phyloP scores from a whole-genome alignment of 2,113 vertebrate genomes.

The Agelaius phoeniceus region DNA sequence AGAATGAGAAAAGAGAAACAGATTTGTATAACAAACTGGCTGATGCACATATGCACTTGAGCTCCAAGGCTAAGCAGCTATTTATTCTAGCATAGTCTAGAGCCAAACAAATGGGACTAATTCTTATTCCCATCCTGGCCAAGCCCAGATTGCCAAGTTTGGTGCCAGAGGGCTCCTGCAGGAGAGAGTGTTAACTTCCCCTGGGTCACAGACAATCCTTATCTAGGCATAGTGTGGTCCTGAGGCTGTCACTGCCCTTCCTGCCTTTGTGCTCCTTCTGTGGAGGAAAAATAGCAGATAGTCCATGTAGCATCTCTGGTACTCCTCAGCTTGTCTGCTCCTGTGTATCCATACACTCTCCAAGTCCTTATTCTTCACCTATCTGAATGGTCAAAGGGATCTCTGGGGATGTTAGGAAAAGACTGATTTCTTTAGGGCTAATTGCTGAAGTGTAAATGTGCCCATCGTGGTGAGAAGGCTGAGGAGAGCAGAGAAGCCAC shows the following conservation, averaged over 20 bases:
- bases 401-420: neutral
- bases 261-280: neutral
- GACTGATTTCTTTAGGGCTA: neutral
- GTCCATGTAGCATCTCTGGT: neutral
- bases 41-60: neutral
- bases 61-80: neutral
- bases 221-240: neutral
- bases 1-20: conserved; percentile 15
- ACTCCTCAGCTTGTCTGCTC: neutral
- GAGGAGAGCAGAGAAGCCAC: neutral
- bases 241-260: neutral
- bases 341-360: neutral
- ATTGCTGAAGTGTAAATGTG: neutral
- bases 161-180: neutral
- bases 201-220: neutral
- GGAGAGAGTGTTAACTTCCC: neutral
- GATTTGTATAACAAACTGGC: conserved; percentile 9
- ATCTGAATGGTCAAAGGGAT: too few species aligned
- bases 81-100: neutral
- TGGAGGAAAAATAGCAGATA: neutral
- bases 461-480: neutral
- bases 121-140: neutral
- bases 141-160: neutral
- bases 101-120: neutral
- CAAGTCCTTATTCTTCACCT: neutral